A percentile compares a stretch with the other conserved stretches of the same genome.
These are phyloP conservation scores for Pristionchus japonicus DNA, from an alignment of 2,888 invertebrate species.

Conservation along the genomic window DNA sequence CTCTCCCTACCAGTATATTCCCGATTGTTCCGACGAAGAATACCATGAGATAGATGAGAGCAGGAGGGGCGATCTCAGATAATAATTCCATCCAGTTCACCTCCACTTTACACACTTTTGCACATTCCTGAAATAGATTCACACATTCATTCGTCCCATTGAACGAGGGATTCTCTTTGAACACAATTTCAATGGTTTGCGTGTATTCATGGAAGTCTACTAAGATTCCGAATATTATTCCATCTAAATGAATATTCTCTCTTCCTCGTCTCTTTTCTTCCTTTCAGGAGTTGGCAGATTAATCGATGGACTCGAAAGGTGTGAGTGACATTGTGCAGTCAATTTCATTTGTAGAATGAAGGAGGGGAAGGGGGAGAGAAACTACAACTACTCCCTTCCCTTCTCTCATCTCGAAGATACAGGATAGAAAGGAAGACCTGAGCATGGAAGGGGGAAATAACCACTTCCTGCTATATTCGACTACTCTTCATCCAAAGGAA, in stretches of 20 bases:
- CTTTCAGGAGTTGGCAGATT: not conserved
- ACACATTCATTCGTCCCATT: no score
- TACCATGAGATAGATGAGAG: conserved; percentile 62
- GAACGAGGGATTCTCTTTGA: not conserved
- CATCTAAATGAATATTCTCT: not conserved
- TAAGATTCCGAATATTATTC: not conserved
- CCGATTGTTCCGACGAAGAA: conserved; percentile 68
- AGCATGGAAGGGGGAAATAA: not conserved
- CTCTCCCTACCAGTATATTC: conserved; percentile 63
- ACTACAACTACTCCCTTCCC: no score
- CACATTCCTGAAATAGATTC: not conserved
- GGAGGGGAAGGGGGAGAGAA: not conserved
- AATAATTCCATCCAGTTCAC: conserved; percentile 26
- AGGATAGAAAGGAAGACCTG: conserved; percentile 14
- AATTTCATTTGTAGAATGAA: conserved; percentile 11
- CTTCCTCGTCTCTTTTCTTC: not conserved
- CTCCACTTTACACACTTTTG: not conserved
- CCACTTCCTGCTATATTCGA: not conserved
- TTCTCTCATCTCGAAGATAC: not conserved
- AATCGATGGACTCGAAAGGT: conserved; percentile 23
- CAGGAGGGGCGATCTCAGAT: conserved; percentile 63
- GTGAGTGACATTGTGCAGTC: conserved; percentile 40
- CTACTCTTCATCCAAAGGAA: conserved; percentile 2
- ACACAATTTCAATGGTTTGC: not conserved
- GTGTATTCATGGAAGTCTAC: not conserved